Evolutionary conservation across 1,140 invertebrate species (phyloP).

Genomic region (Dolichoris vasculosae): DNA sequence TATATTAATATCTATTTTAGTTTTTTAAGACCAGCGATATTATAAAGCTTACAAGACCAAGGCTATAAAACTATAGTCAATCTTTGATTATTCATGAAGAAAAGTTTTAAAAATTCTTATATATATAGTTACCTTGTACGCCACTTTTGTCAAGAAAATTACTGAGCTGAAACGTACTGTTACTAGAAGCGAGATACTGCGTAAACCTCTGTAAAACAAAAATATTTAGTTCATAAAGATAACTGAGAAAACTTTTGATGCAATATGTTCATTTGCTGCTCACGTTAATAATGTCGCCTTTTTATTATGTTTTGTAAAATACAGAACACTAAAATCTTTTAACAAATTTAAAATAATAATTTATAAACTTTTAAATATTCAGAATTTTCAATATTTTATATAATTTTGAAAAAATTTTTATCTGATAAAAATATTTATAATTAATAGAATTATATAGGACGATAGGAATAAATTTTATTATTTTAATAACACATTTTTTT

Average conservation of each 20-base stretch:
- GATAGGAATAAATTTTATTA: no score
- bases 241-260: background rate
- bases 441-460: no score
- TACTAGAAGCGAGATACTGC: constrained; percentile 99
- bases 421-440: no score
- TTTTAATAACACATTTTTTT: no score
- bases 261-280: no score
- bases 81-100: background rate
- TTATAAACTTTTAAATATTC: no score
- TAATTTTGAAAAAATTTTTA: no score
- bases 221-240: constrained; percentile 35
- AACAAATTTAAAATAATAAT: no score
- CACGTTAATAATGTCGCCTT: no score
- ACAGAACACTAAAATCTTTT: no score
- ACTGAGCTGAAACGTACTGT: constrained; percentile 98
- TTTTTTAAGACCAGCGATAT: background rate
- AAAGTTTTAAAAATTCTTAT: background rate
- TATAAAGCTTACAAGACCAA: background rate
- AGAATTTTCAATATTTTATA: no score
- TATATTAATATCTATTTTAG: background rate
- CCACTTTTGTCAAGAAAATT: constrained; percentile 98
- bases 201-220: constrained; percentile 94
- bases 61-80: background rate
- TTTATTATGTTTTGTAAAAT: no score
- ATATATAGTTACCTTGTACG: constrained; percentile 86